Percentiles rank a stretch among this genome's conserved stretches.
phyloP scores from a whole-genome alignment of 2,113 vertebrate species.

The Platysternon megacephalum region DNA sequence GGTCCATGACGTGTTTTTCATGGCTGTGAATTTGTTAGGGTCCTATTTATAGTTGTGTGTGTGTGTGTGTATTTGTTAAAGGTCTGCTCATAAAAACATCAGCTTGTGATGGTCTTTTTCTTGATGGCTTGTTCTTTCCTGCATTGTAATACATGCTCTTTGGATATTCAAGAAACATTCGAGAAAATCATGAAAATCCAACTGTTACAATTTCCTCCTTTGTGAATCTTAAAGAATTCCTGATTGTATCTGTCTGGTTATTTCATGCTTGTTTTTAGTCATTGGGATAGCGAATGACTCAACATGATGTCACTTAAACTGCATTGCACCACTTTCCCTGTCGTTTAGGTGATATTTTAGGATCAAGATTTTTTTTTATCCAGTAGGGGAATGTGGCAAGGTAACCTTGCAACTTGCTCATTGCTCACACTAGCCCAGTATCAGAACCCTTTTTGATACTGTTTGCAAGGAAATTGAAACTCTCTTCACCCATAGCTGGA shows the following conservation, averaged over 20 bases:
- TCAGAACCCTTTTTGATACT: neutral
- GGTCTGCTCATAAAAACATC: conserved; percentile 36
- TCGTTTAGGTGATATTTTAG: neutral
- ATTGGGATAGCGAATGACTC: conserved; percentile 24
- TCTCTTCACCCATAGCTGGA: neutral
- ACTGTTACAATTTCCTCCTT: neutral
- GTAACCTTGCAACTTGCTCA: neutral
- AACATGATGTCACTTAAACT: conserved; percentile 15
- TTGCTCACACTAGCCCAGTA: neutral
- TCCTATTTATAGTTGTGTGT: too few relatives aligned
- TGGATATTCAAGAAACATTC: conserved; percentile 26
- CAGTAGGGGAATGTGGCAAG: conserved; percentile 1
- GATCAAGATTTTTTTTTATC: neutral
- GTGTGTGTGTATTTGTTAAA: conserved; percentile 16
- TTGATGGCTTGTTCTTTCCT: conserved; percentile 13
- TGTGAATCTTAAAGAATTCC: neutral
- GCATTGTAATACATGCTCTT: conserved; percentile 54
- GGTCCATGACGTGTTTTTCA: too few relatives aligned
- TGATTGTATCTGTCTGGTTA: neutral
- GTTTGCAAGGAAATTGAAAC: neutral
- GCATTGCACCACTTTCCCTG: neutral
- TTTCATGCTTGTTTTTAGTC: conserved; percentile 47
- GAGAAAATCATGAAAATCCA: neutral
- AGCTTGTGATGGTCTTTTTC: conserved; percentile 45
- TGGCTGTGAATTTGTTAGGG: too few relatives aligned